Evolutionary conservation across 30 jellyfish, hydroid and myxozoan species (phyloP).

Genomic region (Pseudorhiza aurosa): DNA sequence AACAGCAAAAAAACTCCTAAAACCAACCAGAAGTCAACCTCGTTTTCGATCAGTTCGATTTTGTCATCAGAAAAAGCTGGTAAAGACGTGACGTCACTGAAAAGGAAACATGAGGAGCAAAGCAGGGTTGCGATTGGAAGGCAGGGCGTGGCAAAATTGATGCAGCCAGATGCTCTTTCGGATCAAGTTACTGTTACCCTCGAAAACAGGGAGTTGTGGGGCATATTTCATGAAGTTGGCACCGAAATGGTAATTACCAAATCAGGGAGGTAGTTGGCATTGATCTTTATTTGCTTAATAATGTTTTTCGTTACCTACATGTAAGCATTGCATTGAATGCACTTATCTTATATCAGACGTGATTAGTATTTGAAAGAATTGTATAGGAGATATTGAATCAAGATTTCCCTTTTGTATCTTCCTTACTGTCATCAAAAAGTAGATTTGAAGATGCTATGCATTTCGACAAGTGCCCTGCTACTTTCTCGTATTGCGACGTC

Average conservation of each 20-base stretch:
- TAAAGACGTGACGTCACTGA: neutral
- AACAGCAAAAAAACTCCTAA: neutral
- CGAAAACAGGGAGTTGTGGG: slow-evolving; percentile 87
- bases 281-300: neutral
- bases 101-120: slow-evolving; percentile 11
- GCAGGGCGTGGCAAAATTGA: slow-evolving; percentile 48
- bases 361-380: too few species aligned
- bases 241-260: slow-evolving; percentile 93
- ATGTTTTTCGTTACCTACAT: too few species aligned
- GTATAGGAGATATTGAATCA: too few species aligned
- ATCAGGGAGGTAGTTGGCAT: slow-evolving; percentile 74
- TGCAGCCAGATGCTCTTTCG: slow-evolving; percentile 3
- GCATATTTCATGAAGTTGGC: slow-evolving; percentile 75
- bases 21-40: slow-evolving; percentile 18
- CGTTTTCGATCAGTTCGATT: slow-evolving; percentile 72
- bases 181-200: slow-evolving; percentile 65
- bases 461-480: too few species aligned
- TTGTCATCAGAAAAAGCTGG: slow-evolving; percentile 18
- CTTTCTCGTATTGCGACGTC: too few species aligned
- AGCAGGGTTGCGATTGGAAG: slow-evolving; percentile 32
- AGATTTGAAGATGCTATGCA: too few species aligned
- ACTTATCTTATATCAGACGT: too few species aligned
- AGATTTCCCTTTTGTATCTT: too few species aligned
- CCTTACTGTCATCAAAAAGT: too few species aligned
- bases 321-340: too few species aligned